A percentile compares a stretch with the other conserved stretches of the same genome.
Conservation (phyloP, 2,113 vertebrate genomes). For the Eolophus roseicapilla region DNA sequence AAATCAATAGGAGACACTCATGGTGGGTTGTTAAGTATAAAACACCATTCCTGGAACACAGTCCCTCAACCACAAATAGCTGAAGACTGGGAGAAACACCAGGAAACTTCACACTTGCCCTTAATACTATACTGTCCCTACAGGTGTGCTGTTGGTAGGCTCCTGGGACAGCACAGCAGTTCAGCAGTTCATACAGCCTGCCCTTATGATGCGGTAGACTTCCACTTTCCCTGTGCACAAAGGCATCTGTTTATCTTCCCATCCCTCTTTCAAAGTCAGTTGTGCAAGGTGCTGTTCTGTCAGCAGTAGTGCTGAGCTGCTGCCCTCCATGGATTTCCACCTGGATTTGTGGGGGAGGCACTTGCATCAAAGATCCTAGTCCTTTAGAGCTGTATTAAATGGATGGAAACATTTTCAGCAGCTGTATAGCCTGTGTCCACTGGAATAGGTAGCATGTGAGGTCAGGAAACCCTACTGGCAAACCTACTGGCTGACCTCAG, state of each 20-base stretch:
- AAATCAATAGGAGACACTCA: background rate
- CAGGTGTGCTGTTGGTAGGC: background rate
- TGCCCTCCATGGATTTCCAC: background rate
- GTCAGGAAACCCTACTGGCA: background rate
- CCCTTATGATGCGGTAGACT: background rate
- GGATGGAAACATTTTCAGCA: background rate
- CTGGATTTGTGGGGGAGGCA: background rate
- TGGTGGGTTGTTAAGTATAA: background rate
- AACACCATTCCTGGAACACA: background rate
- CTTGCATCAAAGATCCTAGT: background rate
- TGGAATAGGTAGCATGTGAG: background rate
- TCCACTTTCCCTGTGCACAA: background rate
- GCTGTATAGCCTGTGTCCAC: background rate
- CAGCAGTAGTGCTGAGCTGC: background rate
- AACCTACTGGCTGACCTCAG: background rate
- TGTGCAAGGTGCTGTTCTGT: background rate
- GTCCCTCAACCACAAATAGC: background rate
- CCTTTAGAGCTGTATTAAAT: background rate
- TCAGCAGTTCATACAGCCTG: background rate
- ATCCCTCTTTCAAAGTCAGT: background rate
- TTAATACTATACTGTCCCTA: background rate
- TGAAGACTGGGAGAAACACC: background rate
- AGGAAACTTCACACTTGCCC: background rate
- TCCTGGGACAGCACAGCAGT: background rate
- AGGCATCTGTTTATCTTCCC: background rate